Conservation (phyloP, 2,888 invertebrate genomes). For the Lumbricus terrestris region DNA sequence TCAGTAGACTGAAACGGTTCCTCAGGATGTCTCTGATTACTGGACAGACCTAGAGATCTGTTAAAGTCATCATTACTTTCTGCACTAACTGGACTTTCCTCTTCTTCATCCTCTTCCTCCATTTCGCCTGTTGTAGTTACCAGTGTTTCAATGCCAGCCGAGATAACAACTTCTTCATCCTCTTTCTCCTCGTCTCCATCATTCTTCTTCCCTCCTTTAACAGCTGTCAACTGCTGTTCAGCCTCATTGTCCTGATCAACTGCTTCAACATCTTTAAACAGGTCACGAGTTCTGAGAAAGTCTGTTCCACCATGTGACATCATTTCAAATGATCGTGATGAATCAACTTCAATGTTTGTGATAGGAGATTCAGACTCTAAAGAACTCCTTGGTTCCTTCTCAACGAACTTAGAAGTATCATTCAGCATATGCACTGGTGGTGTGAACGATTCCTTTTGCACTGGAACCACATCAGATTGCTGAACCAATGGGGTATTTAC, state of each 20-base stretch:
- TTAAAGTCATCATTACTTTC: neutral
- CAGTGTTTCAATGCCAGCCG: neutral
- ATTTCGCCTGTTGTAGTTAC: neutral
- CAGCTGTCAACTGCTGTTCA: neutral
- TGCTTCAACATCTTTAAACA: neutral
- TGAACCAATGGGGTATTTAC: neutral
- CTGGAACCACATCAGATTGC: neutral
- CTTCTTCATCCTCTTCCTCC: neutral
- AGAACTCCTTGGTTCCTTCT: too few species aligned
- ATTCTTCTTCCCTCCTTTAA: neutral
- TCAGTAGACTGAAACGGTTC: neutral
- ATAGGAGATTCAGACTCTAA: neutral
- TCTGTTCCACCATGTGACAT: neutral
- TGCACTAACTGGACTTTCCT: neutral
- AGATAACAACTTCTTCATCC: neutral
- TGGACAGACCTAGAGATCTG: neutral
- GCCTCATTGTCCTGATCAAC: neutral
- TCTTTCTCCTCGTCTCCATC: slow-evolving; percentile 8
- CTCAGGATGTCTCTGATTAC: neutral
- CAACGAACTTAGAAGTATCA: too few species aligned
- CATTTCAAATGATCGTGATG: neutral
- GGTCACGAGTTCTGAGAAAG: neutral
- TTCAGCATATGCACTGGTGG: neutral
- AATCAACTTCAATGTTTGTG: neutral
- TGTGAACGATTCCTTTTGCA: neutral